Evolutionary conservation across 2,113 vertebrate species (phyloP).

Genomic region (Scomber japonicus): DNA sequence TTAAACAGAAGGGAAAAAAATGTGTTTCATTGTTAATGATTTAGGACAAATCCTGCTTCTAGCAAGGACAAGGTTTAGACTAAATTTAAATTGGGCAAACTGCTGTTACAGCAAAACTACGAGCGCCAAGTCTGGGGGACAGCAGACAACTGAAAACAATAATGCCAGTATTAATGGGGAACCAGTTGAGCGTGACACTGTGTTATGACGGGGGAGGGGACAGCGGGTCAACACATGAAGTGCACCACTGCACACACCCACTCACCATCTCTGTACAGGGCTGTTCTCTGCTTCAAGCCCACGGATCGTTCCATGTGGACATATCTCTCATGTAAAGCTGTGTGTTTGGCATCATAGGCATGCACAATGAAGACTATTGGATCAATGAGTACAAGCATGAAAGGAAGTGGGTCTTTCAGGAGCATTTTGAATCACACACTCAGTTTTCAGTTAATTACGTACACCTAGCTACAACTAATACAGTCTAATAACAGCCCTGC

Average conservation of each 20-base stretch:
- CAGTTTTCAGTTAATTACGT: background rate
- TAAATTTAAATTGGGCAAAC: slow-evolving; percentile 14
- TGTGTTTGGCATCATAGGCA: slow-evolving; percentile 87
- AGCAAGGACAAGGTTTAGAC: slow-evolving; percentile 21
- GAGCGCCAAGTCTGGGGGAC: slow-evolving; percentile 29
- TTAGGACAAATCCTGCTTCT: slow-evolving; percentile 22
- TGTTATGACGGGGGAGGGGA: slow-evolving; percentile 69
- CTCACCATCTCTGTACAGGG: slow-evolving; percentile 92
- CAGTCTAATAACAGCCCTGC: background rate
- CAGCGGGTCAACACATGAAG: slow-evolving; percentile 58
- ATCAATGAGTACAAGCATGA: slow-evolving; percentile 72
- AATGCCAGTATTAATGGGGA: slow-evolving; percentile 66
- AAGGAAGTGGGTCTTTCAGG: slow-evolving; percentile 15
- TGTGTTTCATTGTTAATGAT: slow-evolving; percentile 25
- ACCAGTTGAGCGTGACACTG: slow-evolving; percentile 63
- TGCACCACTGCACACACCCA: slow-evolving; percentile 81
- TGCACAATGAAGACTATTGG: slow-evolving; percentile 91
- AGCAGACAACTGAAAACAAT: slow-evolving; percentile 44
- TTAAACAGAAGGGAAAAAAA: slow-evolving; percentile 7
- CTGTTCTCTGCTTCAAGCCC: slow-evolving; percentile 91
- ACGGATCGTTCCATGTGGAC: slow-evolving; percentile 88
- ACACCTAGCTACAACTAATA: background rate
- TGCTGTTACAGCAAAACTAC: slow-evolving; percentile 30
- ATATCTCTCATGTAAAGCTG: slow-evolving; percentile 89
- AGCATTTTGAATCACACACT: background rate